These are phyloP conservation scores for Rostratula benghalensis DNA, from an alignment of 2,113 vertebrate species.

Conservation along the genomic window DNA sequence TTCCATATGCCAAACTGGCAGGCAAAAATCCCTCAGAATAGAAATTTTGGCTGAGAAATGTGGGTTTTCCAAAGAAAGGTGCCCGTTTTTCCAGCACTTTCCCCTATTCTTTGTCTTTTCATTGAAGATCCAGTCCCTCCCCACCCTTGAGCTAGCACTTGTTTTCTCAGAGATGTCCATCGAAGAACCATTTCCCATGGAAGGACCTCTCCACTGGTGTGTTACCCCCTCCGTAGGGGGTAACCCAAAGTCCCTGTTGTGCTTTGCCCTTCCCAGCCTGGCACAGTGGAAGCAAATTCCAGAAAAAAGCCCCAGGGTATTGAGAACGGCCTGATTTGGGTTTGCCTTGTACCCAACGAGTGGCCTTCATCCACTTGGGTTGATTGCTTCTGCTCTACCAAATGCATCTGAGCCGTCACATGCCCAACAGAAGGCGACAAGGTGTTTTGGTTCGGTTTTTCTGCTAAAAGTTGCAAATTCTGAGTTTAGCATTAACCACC, in stretches of 20 bases:
- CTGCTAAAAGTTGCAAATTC: neutral
- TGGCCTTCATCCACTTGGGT: rapidly evolving
- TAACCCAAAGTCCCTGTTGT: neutral
- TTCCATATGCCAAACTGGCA: neutral
- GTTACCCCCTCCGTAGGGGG: neutral
- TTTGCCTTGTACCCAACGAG: neutral
- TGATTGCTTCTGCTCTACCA: neutral
- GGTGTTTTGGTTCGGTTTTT: neutral
- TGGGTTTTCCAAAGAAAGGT: neutral
- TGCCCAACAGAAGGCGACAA: neutral
- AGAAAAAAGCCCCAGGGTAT: neutral
- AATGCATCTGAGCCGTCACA: neutral
- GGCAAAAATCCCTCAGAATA: neutral
- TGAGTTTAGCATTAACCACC: neutral
- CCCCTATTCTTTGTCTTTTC: neutral
- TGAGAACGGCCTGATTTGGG: neutral
- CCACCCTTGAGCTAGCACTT: neutral
- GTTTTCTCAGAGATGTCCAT: neutral
- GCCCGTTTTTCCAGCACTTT: neutral
- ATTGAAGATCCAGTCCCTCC: neutral
- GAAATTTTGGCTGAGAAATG: neutral
- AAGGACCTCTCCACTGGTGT: neutral
- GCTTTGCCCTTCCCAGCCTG: neutral
- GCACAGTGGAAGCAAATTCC: neutral
- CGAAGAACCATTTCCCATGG: neutral